Base-by-base conservation (phyloP, 1,140 invertebrate genomes). In the Drosophila malerkotliana region DNA sequence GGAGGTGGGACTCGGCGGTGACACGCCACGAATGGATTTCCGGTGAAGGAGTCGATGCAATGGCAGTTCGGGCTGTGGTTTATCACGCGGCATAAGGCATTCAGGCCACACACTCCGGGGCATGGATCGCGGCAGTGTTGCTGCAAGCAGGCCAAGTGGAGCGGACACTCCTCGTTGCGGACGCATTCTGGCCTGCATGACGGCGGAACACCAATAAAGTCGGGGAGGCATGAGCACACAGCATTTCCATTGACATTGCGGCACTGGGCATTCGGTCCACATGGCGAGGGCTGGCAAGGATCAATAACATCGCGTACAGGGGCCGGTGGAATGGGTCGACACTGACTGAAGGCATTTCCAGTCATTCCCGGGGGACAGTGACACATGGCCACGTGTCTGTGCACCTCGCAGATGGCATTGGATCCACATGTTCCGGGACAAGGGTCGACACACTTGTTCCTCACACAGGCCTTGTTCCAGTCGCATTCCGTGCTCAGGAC, bases 401-500 rank as follows among this genome's bases (percentile, higher is more conserved):
- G 94, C 0, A 97, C 96, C 77, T 95, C 94, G 83, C 97, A 98
- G 15, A 94, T 92, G 15, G 96, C 95, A 80, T 93, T 94, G 34
- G 92, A 88, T 12, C 95, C 96, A 85, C 96, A 97, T 1, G 95
- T 95, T 51, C 95, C 95, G 26, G 94, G 92, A 79, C 96, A 97
- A 18, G 96, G 95, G 93, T 96, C 94, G 4, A 94, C 91, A 83
- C 96, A 97, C 90, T 95, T 95, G 67, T 95, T 94, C 66, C 94
- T 94, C 52, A 94, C 94, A 82, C 96, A 97, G 3, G 96, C 94
- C 89, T 94, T 95, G 44, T 94, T 93, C 55, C 94, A 92, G 2
- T 95, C 92, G 91, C 97, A 98, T 66, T 98, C 97, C 1, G 96
- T 94, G 90, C 95, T 97, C 80, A 96, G 94, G 0, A 96, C 94